Conservation (phyloP, 1,140 invertebrate species). For the Colletes gigas region DNA sequence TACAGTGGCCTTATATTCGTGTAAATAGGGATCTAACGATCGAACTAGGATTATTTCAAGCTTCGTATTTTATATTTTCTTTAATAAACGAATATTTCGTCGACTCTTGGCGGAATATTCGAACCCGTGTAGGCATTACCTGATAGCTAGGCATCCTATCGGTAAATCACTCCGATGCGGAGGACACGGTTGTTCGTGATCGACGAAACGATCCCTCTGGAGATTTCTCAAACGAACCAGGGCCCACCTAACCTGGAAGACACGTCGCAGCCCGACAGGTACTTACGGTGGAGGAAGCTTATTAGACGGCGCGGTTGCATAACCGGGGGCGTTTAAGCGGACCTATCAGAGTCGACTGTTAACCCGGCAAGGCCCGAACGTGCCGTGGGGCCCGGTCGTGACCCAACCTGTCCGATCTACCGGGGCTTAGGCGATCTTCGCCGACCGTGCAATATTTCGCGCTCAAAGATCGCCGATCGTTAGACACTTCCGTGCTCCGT, state of each 20-base stretch:
- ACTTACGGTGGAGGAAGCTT: conserved; percentile 63
- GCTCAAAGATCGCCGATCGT: conserved; percentile 70
- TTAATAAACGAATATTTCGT: no score
- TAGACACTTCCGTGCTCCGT: conserved; percentile 70
- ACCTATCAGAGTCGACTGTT: conserved; percentile 65
- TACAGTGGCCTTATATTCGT: no score
- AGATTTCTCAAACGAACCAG: conserved; percentile 44
- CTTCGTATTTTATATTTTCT: no score
- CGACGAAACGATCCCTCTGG: conserved; percentile 22
- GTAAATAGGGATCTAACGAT: no score
- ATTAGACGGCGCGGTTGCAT: conserved; percentile 68
- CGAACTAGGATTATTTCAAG: no score
- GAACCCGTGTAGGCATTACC: not conserved
- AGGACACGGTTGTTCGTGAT: conserved; percentile 49
- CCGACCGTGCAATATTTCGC: conserved; percentile 72
- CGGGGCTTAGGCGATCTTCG: conserved; percentile 66
- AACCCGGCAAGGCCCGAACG: conserved; percentile 57
- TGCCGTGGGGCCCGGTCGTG: conserved; percentile 72
- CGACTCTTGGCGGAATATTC: not conserved
- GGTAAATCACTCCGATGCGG: not conserved
- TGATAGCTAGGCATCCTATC: conserved; percentile 3
- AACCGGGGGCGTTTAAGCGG: conserved; percentile 65
- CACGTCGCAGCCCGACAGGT: conserved; percentile 54
- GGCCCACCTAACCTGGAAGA: conserved; percentile 35
- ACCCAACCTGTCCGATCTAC: conserved; percentile 77